Evolutionary conservation across 2,888 invertebrate genomes (phyloP), one percentile per base, ranked within the genome.

Genomic region (Dryomyza anilis): DNA sequence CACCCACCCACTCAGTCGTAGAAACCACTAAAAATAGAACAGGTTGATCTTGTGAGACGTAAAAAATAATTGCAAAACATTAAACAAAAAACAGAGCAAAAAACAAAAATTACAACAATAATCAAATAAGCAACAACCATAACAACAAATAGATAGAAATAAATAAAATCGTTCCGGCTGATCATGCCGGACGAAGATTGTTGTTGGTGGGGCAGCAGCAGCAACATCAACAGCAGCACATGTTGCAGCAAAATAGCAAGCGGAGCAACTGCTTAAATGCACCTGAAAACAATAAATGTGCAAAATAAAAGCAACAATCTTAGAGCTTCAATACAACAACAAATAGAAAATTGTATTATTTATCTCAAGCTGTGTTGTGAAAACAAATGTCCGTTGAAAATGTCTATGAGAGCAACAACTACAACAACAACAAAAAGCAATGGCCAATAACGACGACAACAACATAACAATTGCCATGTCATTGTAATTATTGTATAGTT

Each of bases 401-500:
- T n/a, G 7, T 14, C 8, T 14, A 39, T 6, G n/a, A 39, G 3
- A 39, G n/a, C 4, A 48, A 48, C 48, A 21, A 48, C 19, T 21
- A 48, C 48, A 19, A 25, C 3, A 39, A 39, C 2, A 39, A 39
- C 7, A 39, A 39, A 12, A 39, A 3, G 3, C 12, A 3, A 1
- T 21, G 2, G n/a, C 30, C 33, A 33, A 55, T 19, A 14, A 36
- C 55, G 21, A n/a, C 14, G n/a, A 23, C 12, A 33, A 36, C 48
- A 64, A 60, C 65, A n/a, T n/a, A 53, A 62, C 70, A 69, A 69
- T 70, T 70, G 70, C 59, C 56, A 55, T 69, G 71, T 71, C 71
- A 70, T 70, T 69, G 70, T 68, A 71, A 70, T 71, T 71, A 70
- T 69, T 65, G 63, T 66, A 70, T 70, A 68, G 64, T 68, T 58